These are phyloP conservation scores for Ranitomeya imitator DNA, from an alignment of 2,113 vertebrate genomes.

Conservation along the genomic window DNA sequence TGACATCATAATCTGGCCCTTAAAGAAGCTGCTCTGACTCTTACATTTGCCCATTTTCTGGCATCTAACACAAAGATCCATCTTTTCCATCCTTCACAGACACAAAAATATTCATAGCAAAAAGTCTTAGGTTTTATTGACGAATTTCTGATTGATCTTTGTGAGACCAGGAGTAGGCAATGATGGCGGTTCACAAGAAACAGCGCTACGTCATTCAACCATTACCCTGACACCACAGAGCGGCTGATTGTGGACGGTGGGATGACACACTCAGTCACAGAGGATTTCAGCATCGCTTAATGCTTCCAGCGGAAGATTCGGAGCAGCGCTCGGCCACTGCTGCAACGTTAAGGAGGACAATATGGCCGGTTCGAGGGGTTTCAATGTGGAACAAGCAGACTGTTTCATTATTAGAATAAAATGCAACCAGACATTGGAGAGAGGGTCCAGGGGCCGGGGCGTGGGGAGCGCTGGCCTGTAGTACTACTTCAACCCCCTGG, in stretches of 20 bases:
- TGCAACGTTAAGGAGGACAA: slow-evolving; percentile 61
- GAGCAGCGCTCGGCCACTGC: slow-evolving; percentile 33
- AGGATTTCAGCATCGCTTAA: slow-evolving; percentile 46
- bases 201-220: slow-evolving; percentile 35
- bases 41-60: too few species aligned
- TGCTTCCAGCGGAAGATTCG: slow-evolving; percentile 59
- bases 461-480: background rate
- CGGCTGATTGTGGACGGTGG: slow-evolving; percentile 9
- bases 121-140: too few species aligned
- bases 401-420: slow-evolving; percentile 59
- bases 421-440: slow-evolving; percentile 55
- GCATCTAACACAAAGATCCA: too few species aligned
- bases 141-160: too few species aligned
- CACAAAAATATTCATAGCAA: background rate
- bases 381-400: slow-evolving; percentile 39
- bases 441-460: background rate
- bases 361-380: slow-evolving; percentile 37
- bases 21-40: too few species aligned
- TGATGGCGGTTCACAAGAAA: background rate
- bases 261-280: slow-evolving; percentile 49
- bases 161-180: background rate
- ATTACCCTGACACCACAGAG: background rate
- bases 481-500: slow-evolving; percentile 4
- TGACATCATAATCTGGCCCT: too few species aligned
- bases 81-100: background rate